Percentiles rank a stretch among this genome's conserved stretches.
Evolutionary conservation across 2,888 invertebrate species (phyloP).

Genomic region (Drosophila atripex): DNA sequence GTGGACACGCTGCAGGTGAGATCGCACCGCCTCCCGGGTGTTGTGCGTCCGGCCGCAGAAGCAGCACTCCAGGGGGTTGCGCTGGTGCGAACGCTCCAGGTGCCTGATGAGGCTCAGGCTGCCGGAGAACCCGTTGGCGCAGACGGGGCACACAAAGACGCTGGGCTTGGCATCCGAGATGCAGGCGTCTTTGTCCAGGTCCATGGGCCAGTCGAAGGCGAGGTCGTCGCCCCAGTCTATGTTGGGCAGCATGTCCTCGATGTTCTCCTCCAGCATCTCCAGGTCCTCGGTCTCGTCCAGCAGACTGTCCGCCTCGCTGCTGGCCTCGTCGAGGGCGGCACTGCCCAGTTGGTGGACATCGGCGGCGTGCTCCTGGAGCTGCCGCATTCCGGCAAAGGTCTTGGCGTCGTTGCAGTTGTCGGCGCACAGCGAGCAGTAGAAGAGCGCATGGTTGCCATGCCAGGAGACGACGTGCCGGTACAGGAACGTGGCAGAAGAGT

Average conservation of each 20-base stretch:
- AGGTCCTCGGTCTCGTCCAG: conserved; percentile 63
- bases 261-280: conserved; percentile 70
- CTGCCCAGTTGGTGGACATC: conserved; percentile 47
- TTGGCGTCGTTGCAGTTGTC: conserved; percentile 55
- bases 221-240: conserved; percentile 68
- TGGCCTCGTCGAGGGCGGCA: conserved; percentile 13
- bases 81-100: conserved; percentile 49
- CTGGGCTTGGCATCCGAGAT: conserved; percentile 59
- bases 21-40: conserved; percentile 57
- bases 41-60: conserved; percentile 53
- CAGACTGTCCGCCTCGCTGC: conserved; percentile 37
- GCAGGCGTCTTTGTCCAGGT: conserved; percentile 62
- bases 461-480: conserved; percentile 63
- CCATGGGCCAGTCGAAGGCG: conserved; percentile 68
- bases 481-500: conserved; percentile 53
- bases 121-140: conserved; percentile 60
- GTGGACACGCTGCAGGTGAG: conserved; percentile 61
- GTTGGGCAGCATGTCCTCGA: conserved; percentile 63
- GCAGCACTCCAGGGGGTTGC: conserved; percentile 55
- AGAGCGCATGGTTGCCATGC: conserved; percentile 65
- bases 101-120: conserved; percentile 61
- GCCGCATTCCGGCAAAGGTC: conserved; percentile 48
- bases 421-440: conserved; percentile 65
- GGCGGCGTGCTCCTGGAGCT: conserved; percentile 53
- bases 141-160: conserved; percentile 61